Conservation (phyloP, 2,888 invertebrate species). For the Acleris laterana region DNA sequence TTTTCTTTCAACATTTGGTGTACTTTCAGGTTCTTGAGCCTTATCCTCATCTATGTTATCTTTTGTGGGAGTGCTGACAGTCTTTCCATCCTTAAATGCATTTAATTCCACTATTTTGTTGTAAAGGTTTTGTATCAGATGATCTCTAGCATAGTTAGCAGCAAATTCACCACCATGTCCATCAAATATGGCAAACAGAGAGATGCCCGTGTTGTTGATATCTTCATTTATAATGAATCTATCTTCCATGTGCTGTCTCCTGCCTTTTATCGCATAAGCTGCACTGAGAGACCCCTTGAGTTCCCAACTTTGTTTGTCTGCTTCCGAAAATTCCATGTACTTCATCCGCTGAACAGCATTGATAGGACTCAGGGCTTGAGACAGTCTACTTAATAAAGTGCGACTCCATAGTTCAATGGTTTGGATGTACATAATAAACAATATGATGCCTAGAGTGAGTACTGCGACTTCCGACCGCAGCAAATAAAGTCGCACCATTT, state of each 20-base stretch:
- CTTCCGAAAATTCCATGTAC: slow-evolving; percentile 81
- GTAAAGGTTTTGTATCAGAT: slow-evolving; percentile 91
- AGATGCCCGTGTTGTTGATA: slow-evolving; percentile 92
- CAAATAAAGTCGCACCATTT: slow-evolving; percentile 90
- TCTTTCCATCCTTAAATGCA: slow-evolving; percentile 86
- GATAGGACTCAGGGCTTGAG: slow-evolving; percentile 86
- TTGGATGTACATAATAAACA: slow-evolving; percentile 92
- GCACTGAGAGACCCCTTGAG: slow-evolving; percentile 90
- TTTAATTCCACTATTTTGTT: slow-evolving; percentile 90
- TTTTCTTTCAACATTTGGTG: slow-evolving; percentile 78
- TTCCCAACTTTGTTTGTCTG: slow-evolving; percentile 89
- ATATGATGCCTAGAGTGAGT: slow-evolving; percentile 87
- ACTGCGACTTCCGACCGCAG: slow-evolving; percentile 92
- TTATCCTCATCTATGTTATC: slow-evolving; percentile 68
- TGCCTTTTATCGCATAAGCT: slow-evolving; percentile 95
- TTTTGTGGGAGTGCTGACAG: slow-evolving; percentile 58
- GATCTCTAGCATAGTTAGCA: slow-evolving; percentile 95
- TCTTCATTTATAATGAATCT: slow-evolving; percentile 95
- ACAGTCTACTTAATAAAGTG: slow-evolving; percentile 88
- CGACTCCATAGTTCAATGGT: slow-evolving; percentile 93
- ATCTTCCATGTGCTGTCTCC: slow-evolving; percentile 97
- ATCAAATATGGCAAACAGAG: slow-evolving; percentile 96
- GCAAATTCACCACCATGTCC: slow-evolving; percentile 98
- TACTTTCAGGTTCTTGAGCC: slow-evolving; percentile 69
- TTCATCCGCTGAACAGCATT: slow-evolving; percentile 86